Evolutionary conservation across 2,113 vertebrate species (phyloP).

Genomic region (Nicator chloris): DNA sequence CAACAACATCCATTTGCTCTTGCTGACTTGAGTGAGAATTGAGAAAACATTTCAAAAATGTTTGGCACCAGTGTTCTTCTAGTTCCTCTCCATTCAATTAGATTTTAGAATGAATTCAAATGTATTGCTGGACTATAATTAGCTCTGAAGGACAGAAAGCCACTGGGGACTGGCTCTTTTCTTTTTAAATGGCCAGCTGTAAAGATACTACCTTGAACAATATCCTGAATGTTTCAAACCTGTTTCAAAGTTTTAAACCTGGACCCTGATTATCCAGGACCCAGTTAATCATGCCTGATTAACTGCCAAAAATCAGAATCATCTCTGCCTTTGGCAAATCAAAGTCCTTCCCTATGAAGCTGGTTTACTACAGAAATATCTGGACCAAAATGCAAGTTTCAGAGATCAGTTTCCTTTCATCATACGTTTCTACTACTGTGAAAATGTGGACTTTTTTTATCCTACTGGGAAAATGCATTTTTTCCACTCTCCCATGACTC

Average conservation of each 20-base stretch:
- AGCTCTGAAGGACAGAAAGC: neutral
- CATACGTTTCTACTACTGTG: neutral
- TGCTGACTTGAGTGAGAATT: neutral
- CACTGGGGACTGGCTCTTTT: neutral
- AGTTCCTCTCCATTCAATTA: neutral
- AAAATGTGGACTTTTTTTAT: neutral
- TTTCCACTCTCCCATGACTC: constrained; percentile 33
- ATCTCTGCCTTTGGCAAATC: neutral
- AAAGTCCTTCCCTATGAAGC: neutral
- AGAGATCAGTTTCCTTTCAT: neutral
- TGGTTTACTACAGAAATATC: neutral
- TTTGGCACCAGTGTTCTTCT: neutral
- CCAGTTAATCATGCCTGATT: neutral
- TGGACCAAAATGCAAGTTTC: neutral
- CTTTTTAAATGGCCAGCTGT: neutral
- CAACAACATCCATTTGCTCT: neutral
- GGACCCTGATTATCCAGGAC: too few species aligned
- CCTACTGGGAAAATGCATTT: constrained; percentile 20
- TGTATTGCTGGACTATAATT: neutral
- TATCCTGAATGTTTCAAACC: neutral
- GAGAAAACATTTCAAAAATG: neutral
- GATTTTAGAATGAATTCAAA: constrained; percentile 27
- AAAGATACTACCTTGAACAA: neutral
- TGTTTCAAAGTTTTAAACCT: neutral
- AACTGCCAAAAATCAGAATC: neutral